Conservation (phyloP, 1,140 invertebrate genomes). For the Brachionus rotundiformis region DNA sequence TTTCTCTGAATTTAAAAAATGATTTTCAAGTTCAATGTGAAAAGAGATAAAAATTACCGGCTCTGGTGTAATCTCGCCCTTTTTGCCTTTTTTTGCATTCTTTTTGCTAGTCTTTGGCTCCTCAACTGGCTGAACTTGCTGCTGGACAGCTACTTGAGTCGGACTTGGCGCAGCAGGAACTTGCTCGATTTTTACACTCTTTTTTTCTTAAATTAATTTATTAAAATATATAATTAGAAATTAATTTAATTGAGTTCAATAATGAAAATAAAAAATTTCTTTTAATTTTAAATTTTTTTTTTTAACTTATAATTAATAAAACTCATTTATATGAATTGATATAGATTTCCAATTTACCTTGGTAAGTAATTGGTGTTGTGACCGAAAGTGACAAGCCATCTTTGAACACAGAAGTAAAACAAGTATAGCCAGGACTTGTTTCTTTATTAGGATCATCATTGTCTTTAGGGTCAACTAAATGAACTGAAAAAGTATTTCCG, state of each 20-base stretch:
- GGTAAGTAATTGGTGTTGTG: slow-evolving; percentile 15
- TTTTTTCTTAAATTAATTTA: not conserved
- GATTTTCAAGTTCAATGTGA: too few relatives aligned
- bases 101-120: not conserved
- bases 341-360: not conserved
- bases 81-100: slow-evolving; percentile 1
- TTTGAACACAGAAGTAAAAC: slow-evolving; percentile 53
- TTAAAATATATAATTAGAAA: not conserved
- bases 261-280: not conserved
- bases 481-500: slow-evolving; percentile 61
- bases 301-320: not conserved
- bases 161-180: slow-evolving; percentile 1
- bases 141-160: not conserved
- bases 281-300: not conserved
- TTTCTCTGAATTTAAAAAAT: not conserved
- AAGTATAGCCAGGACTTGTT: slow-evolving; percentile 5
- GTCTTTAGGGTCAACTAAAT: slow-evolving; percentile 59
- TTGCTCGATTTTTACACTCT: not conserved
- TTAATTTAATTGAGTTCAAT: not conserved
- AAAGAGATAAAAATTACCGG: not conserved
- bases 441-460: not conserved
- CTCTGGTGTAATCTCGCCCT: not conserved
- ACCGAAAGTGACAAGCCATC: slow-evolving; percentile 25
- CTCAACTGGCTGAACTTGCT: not conserved
- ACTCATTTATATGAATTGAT: too few relatives aligned